Conservation (phyloP, 2,888 invertebrate species). For the Amorpha juglandis region DNA sequence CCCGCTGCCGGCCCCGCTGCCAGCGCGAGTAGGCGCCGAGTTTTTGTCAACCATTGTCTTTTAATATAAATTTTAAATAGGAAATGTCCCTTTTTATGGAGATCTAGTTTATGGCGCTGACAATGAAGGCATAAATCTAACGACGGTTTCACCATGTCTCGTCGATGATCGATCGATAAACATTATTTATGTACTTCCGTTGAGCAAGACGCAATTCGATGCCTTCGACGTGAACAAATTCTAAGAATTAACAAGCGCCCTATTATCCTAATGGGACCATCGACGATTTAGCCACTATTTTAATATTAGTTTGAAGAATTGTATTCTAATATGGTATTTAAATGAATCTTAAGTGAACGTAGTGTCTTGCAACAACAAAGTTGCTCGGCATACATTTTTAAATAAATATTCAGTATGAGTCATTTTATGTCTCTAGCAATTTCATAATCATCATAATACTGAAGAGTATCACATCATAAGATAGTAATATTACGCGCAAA, state of each 20-base stretch:
- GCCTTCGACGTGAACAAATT: constrained; percentile 61
- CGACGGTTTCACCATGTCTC: constrained; percentile 72
- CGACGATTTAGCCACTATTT: constrained; percentile 19
- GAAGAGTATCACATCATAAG: background rate
- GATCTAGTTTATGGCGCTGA: constrained; percentile 83
- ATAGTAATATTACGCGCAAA: background rate
- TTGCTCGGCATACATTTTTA: background rate
- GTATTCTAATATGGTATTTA: constrained; percentile 20
- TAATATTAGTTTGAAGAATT: constrained; percentile 27
- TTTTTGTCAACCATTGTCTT: constrained; percentile 84
- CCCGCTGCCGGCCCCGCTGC: constrained; percentile 24
- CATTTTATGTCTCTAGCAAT: background rate
- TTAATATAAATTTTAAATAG: constrained; percentile 84
- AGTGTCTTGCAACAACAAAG: background rate
- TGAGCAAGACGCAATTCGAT: constrained; percentile 60
- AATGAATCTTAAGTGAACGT: background rate
- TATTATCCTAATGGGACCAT: constrained; percentile 22
- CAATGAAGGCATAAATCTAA: constrained; percentile 84
- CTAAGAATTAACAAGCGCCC: constrained; percentile 46
- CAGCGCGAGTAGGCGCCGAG: constrained; percentile 78
- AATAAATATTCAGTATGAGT: background rate
- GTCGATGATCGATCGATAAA: constrained; percentile 83
- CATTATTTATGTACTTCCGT: constrained; percentile 83
- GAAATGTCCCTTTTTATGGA: constrained; percentile 84
- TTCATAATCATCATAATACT: no score